Evolutionary conservation across 2,113 vertebrate species (phyloP).

Genomic region (Myodes glareolus): DNA sequence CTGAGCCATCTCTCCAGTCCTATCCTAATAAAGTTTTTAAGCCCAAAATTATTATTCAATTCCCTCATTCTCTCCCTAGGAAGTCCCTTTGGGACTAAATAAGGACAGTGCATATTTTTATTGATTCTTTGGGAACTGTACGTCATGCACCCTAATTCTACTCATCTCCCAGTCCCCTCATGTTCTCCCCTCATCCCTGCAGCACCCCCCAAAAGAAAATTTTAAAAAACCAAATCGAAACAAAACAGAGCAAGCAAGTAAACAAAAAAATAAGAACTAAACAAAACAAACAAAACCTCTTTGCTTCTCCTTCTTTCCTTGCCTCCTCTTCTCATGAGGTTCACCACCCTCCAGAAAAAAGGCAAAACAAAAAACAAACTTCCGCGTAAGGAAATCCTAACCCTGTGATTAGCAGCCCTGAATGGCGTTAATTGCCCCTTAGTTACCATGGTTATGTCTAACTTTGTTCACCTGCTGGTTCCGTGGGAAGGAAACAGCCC

Average conservation of each 20-base stretch:
- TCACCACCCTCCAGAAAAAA: too few relatives aligned
- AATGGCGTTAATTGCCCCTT: not conserved
- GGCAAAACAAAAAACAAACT: not conserved
- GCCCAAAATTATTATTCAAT: not conserved
- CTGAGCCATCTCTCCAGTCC: not conserved
- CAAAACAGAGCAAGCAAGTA: not conserved
- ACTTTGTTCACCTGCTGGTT: not conserved
- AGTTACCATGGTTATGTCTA: constrained; percentile 51
- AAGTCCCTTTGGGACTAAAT: not conserved
- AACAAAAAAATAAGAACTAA: not conserved
- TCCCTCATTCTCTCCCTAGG: not conserved
- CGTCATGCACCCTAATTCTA: not conserved
- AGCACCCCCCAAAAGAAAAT: not conserved
- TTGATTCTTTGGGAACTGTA: not conserved
- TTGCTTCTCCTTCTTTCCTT: not conserved
- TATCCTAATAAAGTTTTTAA: not conserved
- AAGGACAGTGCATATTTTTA: not conserved
- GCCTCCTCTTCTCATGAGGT: not conserved
- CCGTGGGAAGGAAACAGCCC: not conserved
- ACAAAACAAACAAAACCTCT: not conserved
- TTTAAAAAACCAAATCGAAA: not conserved
- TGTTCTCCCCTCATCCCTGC: not conserved
- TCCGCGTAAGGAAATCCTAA: not conserved
- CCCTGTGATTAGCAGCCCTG: not conserved
- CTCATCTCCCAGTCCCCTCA: not conserved